phyloP scores from a whole-genome alignment of 2,113 vertebrate species.

The Sprattus sprattus region DNA sequence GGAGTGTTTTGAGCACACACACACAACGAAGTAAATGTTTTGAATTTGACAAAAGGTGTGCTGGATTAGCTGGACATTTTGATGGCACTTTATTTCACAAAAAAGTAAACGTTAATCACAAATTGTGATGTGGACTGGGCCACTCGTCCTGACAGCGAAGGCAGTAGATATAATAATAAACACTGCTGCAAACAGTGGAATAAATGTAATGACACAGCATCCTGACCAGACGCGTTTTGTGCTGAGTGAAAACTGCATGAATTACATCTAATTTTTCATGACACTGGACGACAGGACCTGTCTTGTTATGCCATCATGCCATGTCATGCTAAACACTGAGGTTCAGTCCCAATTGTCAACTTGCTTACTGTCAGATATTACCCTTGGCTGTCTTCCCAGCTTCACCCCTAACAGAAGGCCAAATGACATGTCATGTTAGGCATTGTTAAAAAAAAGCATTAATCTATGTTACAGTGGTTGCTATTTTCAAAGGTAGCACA shows the following conservation, averaged over 20 bases:
- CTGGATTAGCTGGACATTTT: neutral
- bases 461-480: too few relatives aligned
- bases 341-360: neutral
- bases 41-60: too few relatives aligned
- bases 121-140: neutral
- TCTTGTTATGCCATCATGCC: neutral
- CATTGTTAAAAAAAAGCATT: too few relatives aligned
- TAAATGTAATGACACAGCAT: neutral
- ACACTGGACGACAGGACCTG: neutral
- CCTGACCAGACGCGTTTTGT: neutral
- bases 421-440: too few relatives aligned
- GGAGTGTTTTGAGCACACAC: too few relatives aligned
- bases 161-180: neutral
- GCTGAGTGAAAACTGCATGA: constrained; percentile 10
- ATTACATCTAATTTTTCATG: neutral
- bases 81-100: too few relatives aligned
- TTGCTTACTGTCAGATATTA: neutral
- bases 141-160: neutral
- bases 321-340: neutral
- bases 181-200: neutral
- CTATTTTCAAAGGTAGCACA: too few relatives aligned
- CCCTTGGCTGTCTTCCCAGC: neutral
- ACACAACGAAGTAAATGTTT: too few relatives aligned
- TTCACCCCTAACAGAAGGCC: neutral
- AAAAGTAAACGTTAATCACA: too few relatives aligned